Evolutionary conservation across 2,797 vertebrate genomes (phyloP).

Genomic region (Rhinoraja longicauda): DNA sequence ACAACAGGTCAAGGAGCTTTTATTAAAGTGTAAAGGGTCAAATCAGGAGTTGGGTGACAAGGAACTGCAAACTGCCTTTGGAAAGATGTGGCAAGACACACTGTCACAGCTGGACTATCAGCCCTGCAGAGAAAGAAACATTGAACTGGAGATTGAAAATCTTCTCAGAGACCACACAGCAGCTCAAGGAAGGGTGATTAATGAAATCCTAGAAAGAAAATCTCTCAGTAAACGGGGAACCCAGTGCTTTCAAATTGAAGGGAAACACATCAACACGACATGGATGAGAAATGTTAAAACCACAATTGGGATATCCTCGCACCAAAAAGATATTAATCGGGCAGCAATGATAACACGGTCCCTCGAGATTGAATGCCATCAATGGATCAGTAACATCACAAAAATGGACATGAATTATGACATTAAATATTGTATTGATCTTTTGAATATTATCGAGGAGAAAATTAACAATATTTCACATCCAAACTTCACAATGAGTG

Average conservation of each 20-base stretch:
- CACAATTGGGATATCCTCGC: too few relatives aligned
- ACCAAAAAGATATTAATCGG: neutral
- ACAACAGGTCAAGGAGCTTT: neutral
- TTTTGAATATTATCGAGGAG: neutral
- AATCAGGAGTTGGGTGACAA: neutral
- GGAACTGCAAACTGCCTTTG: too few relatives aligned
- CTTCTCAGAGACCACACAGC: neutral
- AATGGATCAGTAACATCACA: neutral
- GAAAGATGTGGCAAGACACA: neutral
- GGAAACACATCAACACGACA: neutral
- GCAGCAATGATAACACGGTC: neutral
- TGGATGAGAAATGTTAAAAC: too few relatives aligned
- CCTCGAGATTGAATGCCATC: neutral
- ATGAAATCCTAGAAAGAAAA: neutral
- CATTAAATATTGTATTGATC: neutral
- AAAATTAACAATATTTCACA: neutral
- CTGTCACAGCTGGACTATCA: neutral
- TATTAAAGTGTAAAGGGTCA: neutral
- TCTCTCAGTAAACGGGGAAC: neutral
- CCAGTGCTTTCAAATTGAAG: neutral
- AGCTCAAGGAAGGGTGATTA: constrained; percentile 19
- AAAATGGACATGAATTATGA: neutral
- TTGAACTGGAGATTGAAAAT: neutral
- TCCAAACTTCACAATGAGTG: neutral
- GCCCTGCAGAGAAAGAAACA: neutral